Evolutionary conservation across 2,113 vertebrate genomes (phyloP).

Genomic region (Pseudorectes ferrugineus): DNA sequence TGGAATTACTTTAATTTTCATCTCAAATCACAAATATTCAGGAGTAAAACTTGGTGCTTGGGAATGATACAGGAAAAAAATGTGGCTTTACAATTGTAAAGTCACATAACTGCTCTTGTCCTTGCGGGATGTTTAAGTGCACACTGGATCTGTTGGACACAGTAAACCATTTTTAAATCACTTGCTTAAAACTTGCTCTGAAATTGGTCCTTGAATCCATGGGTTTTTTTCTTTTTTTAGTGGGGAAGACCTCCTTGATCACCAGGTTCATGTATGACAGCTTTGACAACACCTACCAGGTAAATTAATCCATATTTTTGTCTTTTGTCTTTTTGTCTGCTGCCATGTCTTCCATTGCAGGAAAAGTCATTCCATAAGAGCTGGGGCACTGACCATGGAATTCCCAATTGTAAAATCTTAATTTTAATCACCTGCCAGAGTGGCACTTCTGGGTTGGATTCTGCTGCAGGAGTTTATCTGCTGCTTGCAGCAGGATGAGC

Average conservation of each 20-base stretch:
- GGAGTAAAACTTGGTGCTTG: not conserved
- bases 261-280: conserved; percentile 99
- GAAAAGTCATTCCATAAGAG: not conserved
- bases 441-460: not conserved
- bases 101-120: not conserved
- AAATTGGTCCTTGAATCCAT: not conserved
- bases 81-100: accelerated
- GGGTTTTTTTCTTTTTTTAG: conserved; percentile 64
- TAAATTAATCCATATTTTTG: not conserved
- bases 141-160: not conserved
- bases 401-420: not conserved
- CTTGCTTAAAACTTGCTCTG: not conserved
- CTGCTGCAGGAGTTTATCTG: not conserved
- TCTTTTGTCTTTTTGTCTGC: not conserved
- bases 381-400: too few species aligned
- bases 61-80: not conserved
- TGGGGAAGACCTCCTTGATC: conserved; percentile 97
- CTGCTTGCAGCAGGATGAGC: not conserved
- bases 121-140: not conserved
- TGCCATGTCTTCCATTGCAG: accelerated
- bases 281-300: conserved; percentile 98
- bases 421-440: not conserved
- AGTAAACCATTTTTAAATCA: accelerated
- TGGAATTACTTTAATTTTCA: accelerated
- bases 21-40: not conserved